Percentiles rank a stretch among this genome's conserved stretches.
Evolutionary conservation across 2,797 vertebrate genomes (phyloP).

Genomic region (Lacerta bilineata): DNA sequence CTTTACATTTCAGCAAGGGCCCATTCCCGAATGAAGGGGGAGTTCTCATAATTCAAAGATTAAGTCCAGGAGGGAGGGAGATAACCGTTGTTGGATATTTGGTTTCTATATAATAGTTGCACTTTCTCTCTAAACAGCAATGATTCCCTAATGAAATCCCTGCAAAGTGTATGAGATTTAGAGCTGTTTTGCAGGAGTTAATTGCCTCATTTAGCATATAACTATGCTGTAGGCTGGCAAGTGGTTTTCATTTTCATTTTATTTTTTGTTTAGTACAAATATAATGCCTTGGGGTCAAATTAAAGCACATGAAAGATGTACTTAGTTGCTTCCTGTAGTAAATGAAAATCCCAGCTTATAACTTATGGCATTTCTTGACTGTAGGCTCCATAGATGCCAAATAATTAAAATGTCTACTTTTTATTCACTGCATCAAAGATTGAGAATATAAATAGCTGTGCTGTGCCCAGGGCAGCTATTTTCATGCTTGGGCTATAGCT

Average conservation of each 20-base stretch:
- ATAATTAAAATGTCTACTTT: background rate
- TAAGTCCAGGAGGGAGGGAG: background rate
- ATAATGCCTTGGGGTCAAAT: background rate
- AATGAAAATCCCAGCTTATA: background rate
- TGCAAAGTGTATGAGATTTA: background rate
- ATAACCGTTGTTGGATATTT: background rate
- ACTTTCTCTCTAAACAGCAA: background rate
- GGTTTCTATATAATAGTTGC: background rate
- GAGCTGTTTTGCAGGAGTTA: constrained; percentile 25
- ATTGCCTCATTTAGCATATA: background rate
- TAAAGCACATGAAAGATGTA: background rate
- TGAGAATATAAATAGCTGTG: constrained; percentile 6
- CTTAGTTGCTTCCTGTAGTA: constrained; percentile 11
- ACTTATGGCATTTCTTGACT: background rate
- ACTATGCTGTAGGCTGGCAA: background rate
- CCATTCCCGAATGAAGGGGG: background rate
- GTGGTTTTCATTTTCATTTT: background rate
- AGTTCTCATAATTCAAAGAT: background rate
- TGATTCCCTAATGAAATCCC: background rate
- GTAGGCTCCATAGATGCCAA: background rate
- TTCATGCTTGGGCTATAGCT: background rate
- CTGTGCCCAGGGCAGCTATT: background rate
- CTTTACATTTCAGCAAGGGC: background rate
- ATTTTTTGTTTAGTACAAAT: background rate
- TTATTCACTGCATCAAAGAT: background rate